These are phyloP conservation scores for Drosophila austrosaltans DNA, from an alignment of 2,888 invertebrate species.

Conservation along the genomic window DNA sequence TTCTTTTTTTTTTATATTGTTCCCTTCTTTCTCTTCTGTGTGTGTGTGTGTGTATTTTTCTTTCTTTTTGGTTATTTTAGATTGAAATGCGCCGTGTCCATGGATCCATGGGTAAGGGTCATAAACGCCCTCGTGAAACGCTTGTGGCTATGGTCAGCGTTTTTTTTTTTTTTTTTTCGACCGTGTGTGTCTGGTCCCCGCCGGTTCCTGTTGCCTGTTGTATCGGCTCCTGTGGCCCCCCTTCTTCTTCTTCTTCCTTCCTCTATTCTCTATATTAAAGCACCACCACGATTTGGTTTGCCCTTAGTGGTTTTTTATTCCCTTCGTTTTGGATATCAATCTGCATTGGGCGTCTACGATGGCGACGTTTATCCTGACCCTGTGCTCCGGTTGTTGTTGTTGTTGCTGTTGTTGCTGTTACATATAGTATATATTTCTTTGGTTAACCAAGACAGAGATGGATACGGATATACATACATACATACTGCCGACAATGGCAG, in stretches of 20 bases:
- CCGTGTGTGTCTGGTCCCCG: constrained; percentile 49
- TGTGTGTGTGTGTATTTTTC: neutral
- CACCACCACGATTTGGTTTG: neutral
- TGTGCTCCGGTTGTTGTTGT: constrained; percentile 5
- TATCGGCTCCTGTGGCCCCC: constrained; percentile 26
- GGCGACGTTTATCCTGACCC: constrained; percentile 45
- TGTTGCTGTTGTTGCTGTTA: no score
- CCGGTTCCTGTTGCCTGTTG: constrained; percentile 42
- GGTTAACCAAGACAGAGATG: neutral
- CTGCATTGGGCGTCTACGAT: constrained; percentile 69
- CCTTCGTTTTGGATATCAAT: constrained; percentile 60
- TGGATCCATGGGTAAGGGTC: constrained; percentile 37
- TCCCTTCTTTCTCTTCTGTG: constrained; percentile 23
- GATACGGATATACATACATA: neutral
- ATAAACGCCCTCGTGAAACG: constrained; percentile 63
- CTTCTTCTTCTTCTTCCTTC: neutral
- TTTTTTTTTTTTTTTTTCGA: neutral
- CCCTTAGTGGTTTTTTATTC: constrained; percentile 25
- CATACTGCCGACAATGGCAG: constrained; percentile 24
- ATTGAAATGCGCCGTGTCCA: constrained; percentile 56
- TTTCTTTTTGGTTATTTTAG: constrained; percentile 43
- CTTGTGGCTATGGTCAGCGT: constrained; percentile 44
- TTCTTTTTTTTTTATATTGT: constrained; percentile 27
- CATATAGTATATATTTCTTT: no score
- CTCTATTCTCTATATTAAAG: neutral